These are phyloP conservation scores for Chalcis sispes DNA, from an alignment of 2,888 invertebrate genomes.

Conservation along the genomic window DNA sequence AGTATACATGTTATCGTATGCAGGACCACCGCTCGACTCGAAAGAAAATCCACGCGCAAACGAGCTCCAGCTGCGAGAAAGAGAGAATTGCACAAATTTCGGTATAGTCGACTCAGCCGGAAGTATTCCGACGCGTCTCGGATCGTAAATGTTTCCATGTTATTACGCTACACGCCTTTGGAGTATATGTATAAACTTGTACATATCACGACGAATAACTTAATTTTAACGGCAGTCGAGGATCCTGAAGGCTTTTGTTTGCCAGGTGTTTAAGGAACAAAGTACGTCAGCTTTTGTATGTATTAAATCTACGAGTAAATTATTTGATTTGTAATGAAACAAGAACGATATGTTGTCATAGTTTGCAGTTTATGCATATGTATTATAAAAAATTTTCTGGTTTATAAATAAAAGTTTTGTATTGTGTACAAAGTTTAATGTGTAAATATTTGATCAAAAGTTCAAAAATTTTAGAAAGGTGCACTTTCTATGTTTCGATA, in stretches of 20 bases:
- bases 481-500: too few species aligned
- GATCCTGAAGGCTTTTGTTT: slow-evolving; percentile 64
- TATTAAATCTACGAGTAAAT: too few species aligned
- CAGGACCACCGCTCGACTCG: background rate
- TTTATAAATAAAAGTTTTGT: too few species aligned
- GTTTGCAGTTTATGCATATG: too few species aligned
- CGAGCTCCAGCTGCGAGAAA: slow-evolving; percentile 51
- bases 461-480: too few species aligned
- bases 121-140: slow-evolving; percentile 59
- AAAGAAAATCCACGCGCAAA: slow-evolving; percentile 38
- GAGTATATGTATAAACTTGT: background rate
- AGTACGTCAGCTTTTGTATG: too few species aligned
- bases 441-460: too few species aligned
- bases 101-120: slow-evolving; percentile 43
- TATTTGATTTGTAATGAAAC: too few species aligned
- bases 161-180: slow-evolving; percentile 52
- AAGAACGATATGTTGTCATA: too few species aligned
- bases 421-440: too few species aligned
- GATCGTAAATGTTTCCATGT: slow-evolving; percentile 65
- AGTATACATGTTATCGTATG: slow-evolving; percentile 22
- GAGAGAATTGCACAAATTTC: slow-evolving; percentile 29
- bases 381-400: too few species aligned
- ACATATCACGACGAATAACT: slow-evolving; percentile 59
- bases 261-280: slow-evolving; percentile 62
- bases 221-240: slow-evolving; percentile 65